phyloP scores from a whole-genome alignment of 2,797 vertebrate genomes.

The Neopelma chrysocephalum region DNA sequence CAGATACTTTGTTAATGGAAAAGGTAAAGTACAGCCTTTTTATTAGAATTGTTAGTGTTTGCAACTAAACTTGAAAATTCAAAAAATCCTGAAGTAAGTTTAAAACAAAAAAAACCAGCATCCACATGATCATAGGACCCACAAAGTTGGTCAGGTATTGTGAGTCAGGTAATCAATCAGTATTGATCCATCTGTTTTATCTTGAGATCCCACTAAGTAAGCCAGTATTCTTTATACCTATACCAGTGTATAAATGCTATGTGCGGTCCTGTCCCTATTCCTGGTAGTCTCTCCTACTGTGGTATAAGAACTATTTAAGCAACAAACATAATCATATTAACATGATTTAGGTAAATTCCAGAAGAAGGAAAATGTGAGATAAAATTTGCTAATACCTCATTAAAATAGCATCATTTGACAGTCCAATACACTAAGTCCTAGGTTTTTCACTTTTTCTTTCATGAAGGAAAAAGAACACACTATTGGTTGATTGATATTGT shows the following conservation, averaged over 20 bases:
- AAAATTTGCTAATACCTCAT: background rate
- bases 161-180: background rate
- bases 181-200: background rate
- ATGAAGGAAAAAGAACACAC: accelerated
- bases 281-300: background rate
- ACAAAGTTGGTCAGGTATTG: accelerated
- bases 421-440: background rate
- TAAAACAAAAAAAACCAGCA: background rate
- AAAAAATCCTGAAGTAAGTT: background rate
- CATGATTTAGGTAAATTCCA: background rate
- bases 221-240: background rate
- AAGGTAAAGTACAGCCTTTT: background rate
- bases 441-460: background rate
- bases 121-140: background rate
- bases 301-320: background rate
- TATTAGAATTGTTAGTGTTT: background rate
- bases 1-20: background rate
- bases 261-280: background rate
- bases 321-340: background rate
- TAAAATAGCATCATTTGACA: background rate
- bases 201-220: background rate
- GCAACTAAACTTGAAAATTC: background rate
- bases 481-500: background rate
- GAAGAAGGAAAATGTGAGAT: background rate
- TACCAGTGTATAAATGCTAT: background rate